Conservation (phyloP, 2,113 vertebrate genomes). For the Pristiophorus japonicus region DNA sequence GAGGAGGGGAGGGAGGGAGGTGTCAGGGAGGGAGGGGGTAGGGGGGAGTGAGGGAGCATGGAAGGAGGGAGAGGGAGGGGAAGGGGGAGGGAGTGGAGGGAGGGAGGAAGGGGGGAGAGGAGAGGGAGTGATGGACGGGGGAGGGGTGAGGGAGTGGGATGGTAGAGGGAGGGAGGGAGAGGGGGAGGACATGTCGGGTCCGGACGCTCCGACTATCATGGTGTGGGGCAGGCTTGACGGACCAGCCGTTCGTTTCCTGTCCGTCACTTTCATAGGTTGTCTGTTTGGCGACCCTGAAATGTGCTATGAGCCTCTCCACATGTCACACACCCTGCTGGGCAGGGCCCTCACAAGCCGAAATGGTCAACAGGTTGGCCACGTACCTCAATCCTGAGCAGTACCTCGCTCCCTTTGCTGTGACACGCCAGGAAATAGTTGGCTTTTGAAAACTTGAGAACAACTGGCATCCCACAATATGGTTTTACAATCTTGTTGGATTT, state of each 20-base stretch:
- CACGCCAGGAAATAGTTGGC: constrained; percentile 55
- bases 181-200: too few species aligned
- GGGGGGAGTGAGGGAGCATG: too few species aligned
- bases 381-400: constrained; percentile 52
- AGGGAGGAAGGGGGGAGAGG: too few species aligned
- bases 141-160: too few species aligned
- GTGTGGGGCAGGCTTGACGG: neutral
- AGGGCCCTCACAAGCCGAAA: neutral
- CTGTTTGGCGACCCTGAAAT: neutral
- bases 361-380: neutral
- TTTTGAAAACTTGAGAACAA: constrained; percentile 55
- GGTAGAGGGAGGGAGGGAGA: too few species aligned
- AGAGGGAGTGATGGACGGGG: too few species aligned
- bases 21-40: too few species aligned
- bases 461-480: constrained; percentile 46
- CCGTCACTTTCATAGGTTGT: neutral
- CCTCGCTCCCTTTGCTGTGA: constrained; percentile 38
- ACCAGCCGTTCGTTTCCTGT: neutral
- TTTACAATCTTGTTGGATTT: constrained; percentile 40
- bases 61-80: too few species aligned
- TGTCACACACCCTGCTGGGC: neutral
- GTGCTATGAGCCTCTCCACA: neutral
- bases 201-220: neutral
- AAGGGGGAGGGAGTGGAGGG: too few species aligned
- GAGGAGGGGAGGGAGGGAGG: too few species aligned